Conservation (phyloP, 2,797 vertebrate species). For the Scolopax bukidnonensis region DNA sequence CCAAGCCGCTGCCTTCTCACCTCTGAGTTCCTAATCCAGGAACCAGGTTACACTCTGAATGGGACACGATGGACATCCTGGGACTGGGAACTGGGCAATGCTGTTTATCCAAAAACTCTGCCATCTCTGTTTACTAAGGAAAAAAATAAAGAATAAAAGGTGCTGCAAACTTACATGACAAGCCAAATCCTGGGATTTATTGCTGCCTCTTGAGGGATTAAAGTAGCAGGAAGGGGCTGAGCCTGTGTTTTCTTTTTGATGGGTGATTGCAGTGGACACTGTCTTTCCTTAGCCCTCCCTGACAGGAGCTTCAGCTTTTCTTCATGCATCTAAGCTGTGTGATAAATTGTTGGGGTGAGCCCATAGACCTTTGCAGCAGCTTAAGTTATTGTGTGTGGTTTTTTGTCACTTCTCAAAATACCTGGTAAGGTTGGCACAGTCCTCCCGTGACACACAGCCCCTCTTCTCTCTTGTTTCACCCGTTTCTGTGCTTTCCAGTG, state of each 20-base stretch:
- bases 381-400: background rate
- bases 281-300: background rate
- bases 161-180: background rate
- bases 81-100: background rate
- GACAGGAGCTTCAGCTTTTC: background rate
- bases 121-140: background rate
- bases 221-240: background rate
- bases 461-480: fast-evolving
- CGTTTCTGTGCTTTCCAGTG: background rate
- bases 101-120: background rate
- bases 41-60: background rate
- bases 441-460: fast-evolving
- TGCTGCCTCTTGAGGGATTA: slow-evolving; percentile 28
- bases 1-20: background rate
- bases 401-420: background rate
- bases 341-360: background rate
- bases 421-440: background rate
- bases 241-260: slow-evolving; percentile 12
- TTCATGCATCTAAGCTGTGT: background rate
- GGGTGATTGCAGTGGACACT: background rate
- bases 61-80: background rate
- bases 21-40: background rate
- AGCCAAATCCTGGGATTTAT: slow-evolving; percentile 41
- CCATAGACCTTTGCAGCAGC: background rate
- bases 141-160: background rate